Evolutionary conservation across 2,113 vertebrate genomes (phyloP), one percentile per base, ranked within the genome.

Genomic region (Glaucidium brasilianum): DNA sequence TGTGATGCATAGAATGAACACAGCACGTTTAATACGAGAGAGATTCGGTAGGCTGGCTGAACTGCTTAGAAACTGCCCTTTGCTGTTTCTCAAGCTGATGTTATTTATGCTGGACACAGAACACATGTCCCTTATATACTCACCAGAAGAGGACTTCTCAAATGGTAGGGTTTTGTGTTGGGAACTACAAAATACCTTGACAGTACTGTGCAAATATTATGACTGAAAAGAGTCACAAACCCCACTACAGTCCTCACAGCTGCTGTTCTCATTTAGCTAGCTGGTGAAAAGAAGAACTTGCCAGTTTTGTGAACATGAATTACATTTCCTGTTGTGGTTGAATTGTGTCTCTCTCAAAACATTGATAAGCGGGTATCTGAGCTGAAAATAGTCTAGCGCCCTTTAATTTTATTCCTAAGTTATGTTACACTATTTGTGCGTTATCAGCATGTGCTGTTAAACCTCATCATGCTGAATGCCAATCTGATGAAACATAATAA

Each of bases 321-420:
- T 88, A 83, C 71, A 85, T 89, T 97, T 80, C 82, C 60, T 91
- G 25, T 77, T 81, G 43, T 88, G 62, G 45, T 86, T 85, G 95
- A 94, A 80, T 90, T 96, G 79, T 94, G 62, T 63, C 77, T 92
- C 34, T 94, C 68, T 74, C 15, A 6, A 86, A 85, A 79, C 66
- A 92, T 64, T 96, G 92, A 93, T 84, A 94, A 97, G 66, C 35
- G 6, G 37, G 45, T 93, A 73, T 74, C 83, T 32, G 52, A 85
- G 85, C 82, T 96, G 88, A 91, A 94, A 97, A 93, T 86, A 85
- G 58, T 81, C 89, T 60, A 62, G 58, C 90, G 67, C 53, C 49
- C 67, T 78, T 78, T 89, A 95, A 92, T 82, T 90, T 96, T 90
- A 96, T 91, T 96, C 85, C 74, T 71, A 94, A 93, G 4, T 96